These are phyloP conservation scores for Dryomyza anilis DNA, from an alignment of 2,888 invertebrate genomes.

Conservation along the genomic window DNA sequence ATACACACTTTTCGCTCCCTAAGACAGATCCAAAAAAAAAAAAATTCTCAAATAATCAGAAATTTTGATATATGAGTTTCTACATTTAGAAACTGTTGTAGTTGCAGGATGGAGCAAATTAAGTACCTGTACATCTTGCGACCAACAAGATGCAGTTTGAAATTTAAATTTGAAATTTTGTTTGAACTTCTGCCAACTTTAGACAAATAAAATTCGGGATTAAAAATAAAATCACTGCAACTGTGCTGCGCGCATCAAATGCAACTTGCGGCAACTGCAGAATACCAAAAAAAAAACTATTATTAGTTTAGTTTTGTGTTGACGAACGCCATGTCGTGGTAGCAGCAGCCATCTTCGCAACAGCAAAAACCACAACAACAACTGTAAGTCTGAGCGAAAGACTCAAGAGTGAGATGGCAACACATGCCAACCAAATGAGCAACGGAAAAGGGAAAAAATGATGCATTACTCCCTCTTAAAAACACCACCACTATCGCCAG, in stretches of 20 bases:
- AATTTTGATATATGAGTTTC: no score
- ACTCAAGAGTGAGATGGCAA: slow-evolving; percentile 1
- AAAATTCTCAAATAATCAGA: no score
- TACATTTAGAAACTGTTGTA: no score
- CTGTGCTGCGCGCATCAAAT: neutral
- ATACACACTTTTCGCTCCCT: no score
- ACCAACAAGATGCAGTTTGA: no score
- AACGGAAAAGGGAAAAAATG: slow-evolving; percentile 1
- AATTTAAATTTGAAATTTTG: no score
- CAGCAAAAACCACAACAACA: neutral
- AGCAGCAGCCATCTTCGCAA: neutral
- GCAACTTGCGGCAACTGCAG: neutral
- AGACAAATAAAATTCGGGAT: no score
- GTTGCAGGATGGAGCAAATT: no score
- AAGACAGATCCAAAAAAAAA: no score
- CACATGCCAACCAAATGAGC: slow-evolving; percentile 9
- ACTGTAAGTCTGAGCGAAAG: neutral
- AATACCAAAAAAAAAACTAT: neutral
- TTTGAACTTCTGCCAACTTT: no score
- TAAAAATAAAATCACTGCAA: no score
- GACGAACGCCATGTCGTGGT: slow-evolving; percentile 16
- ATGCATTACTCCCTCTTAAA: slow-evolving; percentile 20
- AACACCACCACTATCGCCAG: neutral
- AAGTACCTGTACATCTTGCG: no score
- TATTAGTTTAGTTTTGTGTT: neutral